phyloP scores from a whole-genome alignment of 1,140 invertebrate species.

The Cotesia glomerata region DNA sequence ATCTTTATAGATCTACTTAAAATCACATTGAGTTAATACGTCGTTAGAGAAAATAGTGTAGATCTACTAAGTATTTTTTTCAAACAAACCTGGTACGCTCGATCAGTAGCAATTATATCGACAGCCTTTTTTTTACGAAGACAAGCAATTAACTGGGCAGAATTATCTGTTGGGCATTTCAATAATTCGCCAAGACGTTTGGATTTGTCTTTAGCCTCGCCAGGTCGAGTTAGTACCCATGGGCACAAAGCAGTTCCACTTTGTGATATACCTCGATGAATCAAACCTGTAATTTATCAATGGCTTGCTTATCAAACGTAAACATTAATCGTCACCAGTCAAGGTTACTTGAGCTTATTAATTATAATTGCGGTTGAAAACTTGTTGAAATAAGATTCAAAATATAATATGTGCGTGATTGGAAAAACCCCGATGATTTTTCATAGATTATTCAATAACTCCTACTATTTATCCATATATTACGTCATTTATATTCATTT shows the following conservation, averaged over 20 bases:
- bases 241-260: constrained; percentile 80
- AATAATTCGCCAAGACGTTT: constrained; percentile 68
- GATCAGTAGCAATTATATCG: constrained; percentile 69
- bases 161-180: constrained; percentile 64
- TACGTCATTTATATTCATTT: no score
- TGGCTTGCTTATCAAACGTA: background rate
- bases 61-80: background rate
- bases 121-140: constrained; percentile 65
- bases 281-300: constrained; percentile 65
- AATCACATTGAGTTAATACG: no score
- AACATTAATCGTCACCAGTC: background rate
- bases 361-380: no score
- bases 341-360: background rate
- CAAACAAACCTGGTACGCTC: constrained; percentile 65
- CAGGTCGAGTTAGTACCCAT: constrained; percentile 75
- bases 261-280: constrained; percentile 77
- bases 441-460: no score
- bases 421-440: no score
- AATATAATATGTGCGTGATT: no score
- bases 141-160: constrained; percentile 66
- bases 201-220: constrained; percentile 68
- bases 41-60: background rate
- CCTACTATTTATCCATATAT: no score
- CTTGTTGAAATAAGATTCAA: no score
- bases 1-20: no score